A percentile compares a stretch with the other conserved stretches of the same genome.
These are phyloP conservation scores for Gymnocheta viridis DNA, from an alignment of 2,888 invertebrate species.

Conservation along the genomic window DNA sequence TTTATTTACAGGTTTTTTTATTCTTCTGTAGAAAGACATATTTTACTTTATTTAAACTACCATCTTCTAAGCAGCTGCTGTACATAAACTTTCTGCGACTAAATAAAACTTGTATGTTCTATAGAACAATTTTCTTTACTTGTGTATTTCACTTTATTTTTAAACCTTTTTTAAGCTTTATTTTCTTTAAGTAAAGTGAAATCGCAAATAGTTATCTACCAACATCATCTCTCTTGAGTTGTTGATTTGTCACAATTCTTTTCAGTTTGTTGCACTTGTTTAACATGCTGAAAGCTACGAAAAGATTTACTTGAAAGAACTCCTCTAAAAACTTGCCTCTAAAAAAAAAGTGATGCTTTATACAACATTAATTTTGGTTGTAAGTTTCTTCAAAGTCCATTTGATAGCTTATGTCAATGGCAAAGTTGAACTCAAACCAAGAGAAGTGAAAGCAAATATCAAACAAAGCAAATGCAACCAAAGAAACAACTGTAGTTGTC, in stretches of 20 bases:
- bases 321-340: background rate
- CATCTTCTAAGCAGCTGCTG: background rate
- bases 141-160: background rate
- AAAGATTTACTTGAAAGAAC: conserved; percentile 18
- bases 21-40: background rate
- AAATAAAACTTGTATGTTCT: background rate
- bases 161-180: background rate
- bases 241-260: conserved; percentile 17
- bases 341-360: conserved; percentile 9
- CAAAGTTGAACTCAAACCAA: background rate
- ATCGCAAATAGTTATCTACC: conserved; percentile 4
- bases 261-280: conserved; percentile 32
- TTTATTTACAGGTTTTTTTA: background rate
- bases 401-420: conserved; percentile 43
- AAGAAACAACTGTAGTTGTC: conserved; percentile 39
- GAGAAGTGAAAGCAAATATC: background rate
- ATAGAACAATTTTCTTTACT: background rate
- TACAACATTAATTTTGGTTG: conserved; percentile 23
- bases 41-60: background rate
- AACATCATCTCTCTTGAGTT: conserved; percentile 36
- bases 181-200: background rate
- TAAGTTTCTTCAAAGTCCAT: conserved; percentile 33
- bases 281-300: conserved; percentile 15
- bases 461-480: background rate
- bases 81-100: background rate